Percentiles rank a stretch among this genome's conserved stretches.
Conservation (phyloP, 2,797 vertebrate species). For the Erpetoichthys calabaricus region DNA sequence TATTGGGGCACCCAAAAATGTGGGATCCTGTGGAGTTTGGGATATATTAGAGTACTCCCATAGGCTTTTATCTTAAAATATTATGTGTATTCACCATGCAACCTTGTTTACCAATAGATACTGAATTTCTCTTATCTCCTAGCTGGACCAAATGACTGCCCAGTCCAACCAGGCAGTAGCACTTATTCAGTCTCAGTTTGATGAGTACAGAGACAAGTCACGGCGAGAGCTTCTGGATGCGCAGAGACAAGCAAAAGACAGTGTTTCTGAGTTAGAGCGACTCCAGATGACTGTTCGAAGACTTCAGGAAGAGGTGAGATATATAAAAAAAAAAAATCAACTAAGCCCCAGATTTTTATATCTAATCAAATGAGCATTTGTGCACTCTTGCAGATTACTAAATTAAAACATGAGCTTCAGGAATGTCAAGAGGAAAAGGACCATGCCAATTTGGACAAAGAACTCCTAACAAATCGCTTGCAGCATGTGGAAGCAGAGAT, state of each 20-base stretch:
- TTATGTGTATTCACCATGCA: too few species aligned
- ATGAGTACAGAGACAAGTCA: slow-evolving; percentile 73
- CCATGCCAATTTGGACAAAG: slow-evolving; percentile 63
- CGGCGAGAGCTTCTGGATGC: slow-evolving; percentile 70
- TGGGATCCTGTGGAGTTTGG: not conserved
- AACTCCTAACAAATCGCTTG: slow-evolving; percentile 70
- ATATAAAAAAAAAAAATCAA: too few species aligned
- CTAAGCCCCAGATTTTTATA: not conserved
- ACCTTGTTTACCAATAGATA: too few species aligned
- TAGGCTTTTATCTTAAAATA: too few species aligned
- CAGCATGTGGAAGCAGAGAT: slow-evolving; percentile 68
- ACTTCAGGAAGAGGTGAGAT: slow-evolving; percentile 75
- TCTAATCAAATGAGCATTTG: slow-evolving; percentile 3
- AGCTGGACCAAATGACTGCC: slow-evolving; percentile 71
- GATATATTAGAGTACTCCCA: too few species aligned
- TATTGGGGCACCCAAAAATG: too few species aligned
- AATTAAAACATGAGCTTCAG: slow-evolving; percentile 68
- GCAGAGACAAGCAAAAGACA: slow-evolving; percentile 67
- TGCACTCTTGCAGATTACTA: slow-evolving; percentile 42
- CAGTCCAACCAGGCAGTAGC: slow-evolving; percentile 63
- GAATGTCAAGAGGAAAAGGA: slow-evolving; percentile 64
- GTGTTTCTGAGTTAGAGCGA: slow-evolving; percentile 60
- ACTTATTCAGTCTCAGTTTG: slow-evolving; percentile 60
- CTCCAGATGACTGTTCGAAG: slow-evolving; percentile 41
- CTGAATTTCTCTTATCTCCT: not conserved